Conservation (phyloP, 2,888 invertebrate genomes). For the Odontocerum albicorne region DNA sequence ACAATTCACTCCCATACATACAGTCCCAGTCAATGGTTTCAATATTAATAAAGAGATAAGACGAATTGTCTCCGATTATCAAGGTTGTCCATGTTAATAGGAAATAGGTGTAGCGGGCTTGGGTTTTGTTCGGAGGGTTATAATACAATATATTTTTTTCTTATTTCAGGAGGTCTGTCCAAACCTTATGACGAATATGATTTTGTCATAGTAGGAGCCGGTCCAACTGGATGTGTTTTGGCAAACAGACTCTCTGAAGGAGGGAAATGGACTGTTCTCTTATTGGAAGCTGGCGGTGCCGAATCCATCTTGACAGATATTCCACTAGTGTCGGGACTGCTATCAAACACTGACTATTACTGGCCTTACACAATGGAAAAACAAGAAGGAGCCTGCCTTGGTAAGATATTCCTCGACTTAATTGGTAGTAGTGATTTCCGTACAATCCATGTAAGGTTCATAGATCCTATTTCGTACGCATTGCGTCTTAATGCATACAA, state of each 20-base stretch:
- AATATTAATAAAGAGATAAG: no score
- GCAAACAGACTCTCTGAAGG: conserved; percentile 55
- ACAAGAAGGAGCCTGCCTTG: conserved; percentile 63
- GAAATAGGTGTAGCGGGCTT: no score
- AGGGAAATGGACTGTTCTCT: conserved; percentile 46
- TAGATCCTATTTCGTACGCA: no score
- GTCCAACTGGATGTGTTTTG: conserved; percentile 59
- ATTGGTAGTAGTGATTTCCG: no score
- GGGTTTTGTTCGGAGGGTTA: no score
- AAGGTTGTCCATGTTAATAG: no score
- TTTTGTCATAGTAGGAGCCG: conserved; percentile 59
- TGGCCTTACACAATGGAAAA: conserved; percentile 72
- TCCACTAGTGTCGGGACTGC: conserved; percentile 58
- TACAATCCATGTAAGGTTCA: no score
- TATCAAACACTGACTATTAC: conserved; percentile 64
- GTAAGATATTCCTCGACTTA: conserved; percentile 42
- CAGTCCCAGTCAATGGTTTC: no score
- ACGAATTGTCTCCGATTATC: no score
- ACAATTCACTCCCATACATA: no score
- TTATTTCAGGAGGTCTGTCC: conserved; percentile 44
- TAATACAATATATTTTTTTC: no score
- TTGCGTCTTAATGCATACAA: no score
- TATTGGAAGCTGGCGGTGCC: conserved; percentile 47
- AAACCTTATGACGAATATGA: conserved; percentile 53
- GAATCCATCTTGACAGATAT: conserved; percentile 58